Percentiles rank a stretch among this genome's conserved stretches.
These are phyloP conservation scores for Sminthurinus signatus DNA, from an alignment of 1,140 invertebrate species.

Conservation along the genomic window DNA sequence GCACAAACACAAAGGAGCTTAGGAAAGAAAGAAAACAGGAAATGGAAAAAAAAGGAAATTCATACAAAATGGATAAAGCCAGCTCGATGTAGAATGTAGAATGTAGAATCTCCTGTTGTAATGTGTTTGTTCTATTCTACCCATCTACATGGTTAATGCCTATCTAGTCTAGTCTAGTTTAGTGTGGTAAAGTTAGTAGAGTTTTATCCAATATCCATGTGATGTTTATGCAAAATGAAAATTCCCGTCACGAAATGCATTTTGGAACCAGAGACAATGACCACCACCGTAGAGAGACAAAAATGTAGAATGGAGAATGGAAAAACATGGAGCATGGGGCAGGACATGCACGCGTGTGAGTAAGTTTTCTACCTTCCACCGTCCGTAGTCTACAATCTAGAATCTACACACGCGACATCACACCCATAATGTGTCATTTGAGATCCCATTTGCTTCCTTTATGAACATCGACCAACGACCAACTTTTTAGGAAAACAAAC, in stretches of 20 bases:
- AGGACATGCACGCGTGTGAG: too few relatives aligned
- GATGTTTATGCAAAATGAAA: constrained; percentile 25
- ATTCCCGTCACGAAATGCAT: constrained; percentile 30
- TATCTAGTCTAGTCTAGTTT: background rate
- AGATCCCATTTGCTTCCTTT: constrained; percentile 8
- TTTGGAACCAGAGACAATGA: constrained; percentile 14
- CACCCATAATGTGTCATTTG: constrained; percentile 15
- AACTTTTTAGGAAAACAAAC: background rate
- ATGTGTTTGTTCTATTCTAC: too few relatives aligned
- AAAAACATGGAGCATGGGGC: too few relatives aligned
- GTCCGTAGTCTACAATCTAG: too few relatives aligned
- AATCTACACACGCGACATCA: constrained; percentile 8
- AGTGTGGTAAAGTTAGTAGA: background rate
- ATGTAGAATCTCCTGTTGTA: too few relatives aligned
- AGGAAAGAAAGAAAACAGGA: background rate
- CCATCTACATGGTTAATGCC: background rate
- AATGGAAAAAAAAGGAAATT: too few relatives aligned
- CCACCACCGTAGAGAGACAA: background rate
- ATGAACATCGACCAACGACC: background rate
- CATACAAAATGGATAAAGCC: too few relatives aligned
- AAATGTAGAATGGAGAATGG: too few relatives aligned
- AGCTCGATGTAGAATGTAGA: too few relatives aligned
- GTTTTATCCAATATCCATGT: background rate
- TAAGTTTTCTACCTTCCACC: too few relatives aligned
- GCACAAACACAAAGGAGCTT: background rate